Evolutionary conservation across 2,888 invertebrate species (phyloP).

Genomic region (Ochropacha duplaris): DNA sequence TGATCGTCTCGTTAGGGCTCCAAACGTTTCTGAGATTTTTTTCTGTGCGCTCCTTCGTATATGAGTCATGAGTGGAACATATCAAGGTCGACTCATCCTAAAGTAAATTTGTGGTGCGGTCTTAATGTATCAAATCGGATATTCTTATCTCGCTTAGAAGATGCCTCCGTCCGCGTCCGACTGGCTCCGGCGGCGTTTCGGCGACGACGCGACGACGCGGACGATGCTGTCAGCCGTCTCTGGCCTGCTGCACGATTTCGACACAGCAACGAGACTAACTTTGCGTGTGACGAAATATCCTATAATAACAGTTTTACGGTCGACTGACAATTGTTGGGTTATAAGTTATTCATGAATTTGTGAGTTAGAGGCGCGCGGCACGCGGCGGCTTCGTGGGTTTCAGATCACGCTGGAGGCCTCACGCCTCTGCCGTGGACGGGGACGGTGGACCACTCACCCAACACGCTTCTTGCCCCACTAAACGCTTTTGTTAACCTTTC

Average conservation of each 20-base stretch:
- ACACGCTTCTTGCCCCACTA: background rate
- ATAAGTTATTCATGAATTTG: constrained; percentile 1
- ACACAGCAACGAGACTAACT: background rate
- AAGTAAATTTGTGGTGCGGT: constrained; percentile 64
- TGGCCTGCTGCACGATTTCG: background rate
- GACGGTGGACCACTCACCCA: no score
- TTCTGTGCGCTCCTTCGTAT: constrained; percentile 19
- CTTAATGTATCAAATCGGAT: constrained; percentile 64
- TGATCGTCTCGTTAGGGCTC: constrained; percentile 29
- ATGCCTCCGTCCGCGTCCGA: constrained; percentile 21
- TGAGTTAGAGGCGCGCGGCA: background rate
- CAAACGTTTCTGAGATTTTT: constrained; percentile 16
- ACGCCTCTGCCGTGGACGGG: no score
- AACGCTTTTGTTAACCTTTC: no score
- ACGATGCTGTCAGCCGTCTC: no score
- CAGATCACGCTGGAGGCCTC: background rate
- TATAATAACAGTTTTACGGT: background rate
- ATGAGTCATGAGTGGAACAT: constrained; percentile 38
- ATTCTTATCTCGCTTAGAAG: constrained; percentile 48
- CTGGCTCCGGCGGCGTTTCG: constrained; percentile 18
- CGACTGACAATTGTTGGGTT: background rate
- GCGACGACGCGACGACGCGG: background rate
- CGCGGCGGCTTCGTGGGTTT: background rate
- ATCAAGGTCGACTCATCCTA: constrained; percentile 59
- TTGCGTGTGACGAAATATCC: background rate